These are phyloP conservation scores for Zophobas morio DNA, from an alignment of 1,140 invertebrate genomes.

Conservation along the genomic window DNA sequence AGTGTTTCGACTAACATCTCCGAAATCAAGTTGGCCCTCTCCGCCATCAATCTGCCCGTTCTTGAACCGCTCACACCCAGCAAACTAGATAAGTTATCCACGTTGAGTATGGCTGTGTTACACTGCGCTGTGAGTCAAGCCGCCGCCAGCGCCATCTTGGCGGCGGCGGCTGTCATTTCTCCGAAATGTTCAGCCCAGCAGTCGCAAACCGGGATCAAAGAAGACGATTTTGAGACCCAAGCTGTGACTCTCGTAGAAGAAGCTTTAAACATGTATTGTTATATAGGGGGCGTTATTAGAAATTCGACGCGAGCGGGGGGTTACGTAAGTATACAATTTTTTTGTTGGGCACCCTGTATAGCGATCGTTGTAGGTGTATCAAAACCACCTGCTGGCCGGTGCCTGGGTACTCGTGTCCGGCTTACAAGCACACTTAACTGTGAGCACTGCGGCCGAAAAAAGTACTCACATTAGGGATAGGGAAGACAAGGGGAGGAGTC, in stretches of 20 bases:
- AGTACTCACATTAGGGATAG: slow-evolving; percentile 61
- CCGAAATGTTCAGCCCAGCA: slow-evolving; percentile 72
- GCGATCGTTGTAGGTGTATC: slow-evolving; percentile 75
- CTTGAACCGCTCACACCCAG: slow-evolving; percentile 88
- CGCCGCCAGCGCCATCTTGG: slow-evolving; percentile 77
- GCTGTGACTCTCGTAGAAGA: slow-evolving; percentile 81
- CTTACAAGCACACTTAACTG: slow-evolving; percentile 80
- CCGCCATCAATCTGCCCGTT: slow-evolving; percentile 87
- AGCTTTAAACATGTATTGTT: slow-evolving; percentile 86
- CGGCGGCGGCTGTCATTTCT: slow-evolving; percentile 75
- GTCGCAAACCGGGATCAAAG: slow-evolving; percentile 62
- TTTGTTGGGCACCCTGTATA: background rate
- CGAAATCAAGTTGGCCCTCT: slow-evolving; percentile 87
- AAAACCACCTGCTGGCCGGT: slow-evolving; percentile 91
- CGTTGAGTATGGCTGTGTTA: slow-evolving; percentile 84
- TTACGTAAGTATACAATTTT: slow-evolving; percentile 76
- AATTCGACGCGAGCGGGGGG: slow-evolving; percentile 89
- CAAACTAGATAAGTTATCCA: slow-evolving; percentile 85
- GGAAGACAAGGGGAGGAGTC: slow-evolving; percentile 77
- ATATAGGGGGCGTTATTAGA: slow-evolving; percentile 85
- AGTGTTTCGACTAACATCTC: slow-evolving; percentile 84
- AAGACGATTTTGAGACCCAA: slow-evolving; percentile 79
- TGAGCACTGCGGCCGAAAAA: slow-evolving; percentile 73
- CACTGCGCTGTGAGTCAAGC: slow-evolving; percentile 83
- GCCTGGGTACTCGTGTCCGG: slow-evolving; percentile 90